Conservation (phyloP, 2,113 vertebrate species). For the Ceyx cyanopectus region DNA sequence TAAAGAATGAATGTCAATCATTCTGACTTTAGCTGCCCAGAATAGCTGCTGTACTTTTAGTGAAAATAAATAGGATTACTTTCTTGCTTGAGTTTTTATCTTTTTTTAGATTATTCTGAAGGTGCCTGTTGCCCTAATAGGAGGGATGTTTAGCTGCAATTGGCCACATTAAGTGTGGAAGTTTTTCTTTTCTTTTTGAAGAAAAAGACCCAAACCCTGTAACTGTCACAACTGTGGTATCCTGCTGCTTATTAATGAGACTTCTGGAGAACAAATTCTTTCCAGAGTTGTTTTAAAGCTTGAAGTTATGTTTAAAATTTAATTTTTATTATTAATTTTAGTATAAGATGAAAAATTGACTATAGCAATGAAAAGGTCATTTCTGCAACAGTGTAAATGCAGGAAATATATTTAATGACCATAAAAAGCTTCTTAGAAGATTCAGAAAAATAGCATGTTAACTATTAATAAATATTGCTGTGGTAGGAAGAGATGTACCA, state of each 20-base stretch:
- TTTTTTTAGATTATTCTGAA: not conserved
- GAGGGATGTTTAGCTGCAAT: not conserved
- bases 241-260: not conserved
- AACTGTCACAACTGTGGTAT: not conserved
- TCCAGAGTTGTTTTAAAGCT: not conserved
- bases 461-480: not conserved
- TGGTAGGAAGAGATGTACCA: not conserved
- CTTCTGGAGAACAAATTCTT: not conserved
- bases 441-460: not conserved
- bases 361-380: not conserved
- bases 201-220: not conserved
- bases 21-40: not conserved
- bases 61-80: not conserved
- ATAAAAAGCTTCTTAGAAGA: not conserved
- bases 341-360: not conserved
- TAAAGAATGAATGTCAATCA: not conserved
- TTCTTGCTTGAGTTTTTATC: not conserved
- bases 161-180: not conserved
- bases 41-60: not conserved
- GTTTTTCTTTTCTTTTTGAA: not conserved
- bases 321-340: not conserved
- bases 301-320: not conserved
- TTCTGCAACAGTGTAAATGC: not conserved
- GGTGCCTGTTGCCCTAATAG: not conserved
- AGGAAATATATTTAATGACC: not conserved